Percentiles rank a stretch among this genome's conserved stretches.
phyloP scores from a whole-genome alignment of 1,140 invertebrate species.

The Cotesia glomerata region DNA sequence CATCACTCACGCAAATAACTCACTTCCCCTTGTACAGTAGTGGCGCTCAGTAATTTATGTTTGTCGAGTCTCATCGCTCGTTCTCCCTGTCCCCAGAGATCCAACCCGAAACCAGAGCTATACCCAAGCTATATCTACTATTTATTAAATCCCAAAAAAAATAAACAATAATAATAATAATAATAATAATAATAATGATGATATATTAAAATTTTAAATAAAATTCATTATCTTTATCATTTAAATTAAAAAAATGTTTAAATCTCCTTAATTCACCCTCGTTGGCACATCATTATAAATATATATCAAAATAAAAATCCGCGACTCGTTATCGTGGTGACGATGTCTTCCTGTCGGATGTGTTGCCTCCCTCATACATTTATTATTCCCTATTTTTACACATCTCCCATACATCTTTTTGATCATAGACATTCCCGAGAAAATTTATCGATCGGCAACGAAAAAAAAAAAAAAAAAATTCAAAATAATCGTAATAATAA shows the following conservation, averaged over 20 bases:
- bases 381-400: conserved; percentile 9
- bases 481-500: neutral
- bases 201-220: no score
- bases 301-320: neutral
- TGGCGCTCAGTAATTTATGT: conserved; percentile 57
- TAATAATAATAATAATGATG: neutral
- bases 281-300: neutral
- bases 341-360: conserved; percentile 29
- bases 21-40: conserved; percentile 49
- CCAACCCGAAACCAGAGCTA: no score
- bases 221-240: no score
- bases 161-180: neutral
- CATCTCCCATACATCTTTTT: neutral
- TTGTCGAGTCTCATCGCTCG: conserved; percentile 51
- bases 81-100: conserved; percentile 36
- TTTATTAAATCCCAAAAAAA: neutral
- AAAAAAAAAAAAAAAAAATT: neutral
- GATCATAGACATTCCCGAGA: conserved; percentile 16
- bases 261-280: conserved; percentile 24
- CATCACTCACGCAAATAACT: conserved; percentile 65
- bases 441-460: conserved; percentile 20
- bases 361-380: conserved; percentile 1
- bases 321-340: conserved; percentile 32
- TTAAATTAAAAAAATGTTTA: neutral
- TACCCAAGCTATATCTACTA: neutral